phyloP scores from a whole-genome alignment of 2,797 vertebrate species.

The Scolopax bukidnonensis region DNA sequence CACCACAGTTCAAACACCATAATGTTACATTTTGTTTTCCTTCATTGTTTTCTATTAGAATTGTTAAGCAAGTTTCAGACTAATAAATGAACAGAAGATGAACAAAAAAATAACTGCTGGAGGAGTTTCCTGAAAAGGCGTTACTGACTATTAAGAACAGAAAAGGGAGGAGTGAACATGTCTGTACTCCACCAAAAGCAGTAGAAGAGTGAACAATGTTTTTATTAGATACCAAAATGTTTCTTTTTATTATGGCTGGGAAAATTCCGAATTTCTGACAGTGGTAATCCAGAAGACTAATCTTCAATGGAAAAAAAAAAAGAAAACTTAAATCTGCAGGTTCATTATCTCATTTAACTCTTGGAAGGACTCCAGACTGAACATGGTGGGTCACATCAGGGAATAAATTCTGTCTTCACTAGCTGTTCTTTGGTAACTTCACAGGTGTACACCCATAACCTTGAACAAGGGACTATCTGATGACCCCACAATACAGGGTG shows the following conservation, averaged over 20 bases:
- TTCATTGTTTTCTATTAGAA: neutral
- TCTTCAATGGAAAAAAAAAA: neutral
- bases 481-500: fast-evolving
- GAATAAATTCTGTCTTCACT: neutral
- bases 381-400: neutral
- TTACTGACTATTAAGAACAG: neutral
- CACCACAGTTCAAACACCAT: neutral
- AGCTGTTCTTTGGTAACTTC: neutral
- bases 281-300: neutral
- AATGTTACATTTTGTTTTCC: neutral
- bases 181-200: neutral
- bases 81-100: neutral
- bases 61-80: neutral
- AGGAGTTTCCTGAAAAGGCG: neutral
- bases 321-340: neutral
- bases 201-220: neutral
- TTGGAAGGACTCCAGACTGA: neutral
- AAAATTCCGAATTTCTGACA: neutral
- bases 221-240: neutral
- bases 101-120: neutral
- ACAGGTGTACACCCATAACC: fast-evolving
- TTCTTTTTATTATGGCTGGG: neutral
- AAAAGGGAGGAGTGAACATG: neutral
- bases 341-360: neutral
- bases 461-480: neutral